Percentiles rank a stretch among this genome's conserved stretches.
phyloP scores from a whole-genome alignment of 2,113 vertebrate species.

The Cephalopterus ornatus region DNA sequence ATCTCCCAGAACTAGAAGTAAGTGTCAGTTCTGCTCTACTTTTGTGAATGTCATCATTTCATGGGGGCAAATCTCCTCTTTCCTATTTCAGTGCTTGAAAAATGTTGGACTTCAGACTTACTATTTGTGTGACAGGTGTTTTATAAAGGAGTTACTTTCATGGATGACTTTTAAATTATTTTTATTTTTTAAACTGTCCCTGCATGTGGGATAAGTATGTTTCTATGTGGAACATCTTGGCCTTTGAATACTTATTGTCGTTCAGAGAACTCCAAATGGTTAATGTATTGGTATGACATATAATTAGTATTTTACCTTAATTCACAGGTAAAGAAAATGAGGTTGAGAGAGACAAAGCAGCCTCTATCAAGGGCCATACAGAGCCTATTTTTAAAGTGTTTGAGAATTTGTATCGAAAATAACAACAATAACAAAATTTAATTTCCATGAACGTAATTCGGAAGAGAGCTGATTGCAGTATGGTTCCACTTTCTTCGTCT shows the following conservation, averaged over 20 bases:
- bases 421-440: not conserved
- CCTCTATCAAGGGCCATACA: not conserved
- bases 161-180: not conserved
- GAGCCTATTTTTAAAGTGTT: not conserved
- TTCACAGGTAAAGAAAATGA: not conserved
- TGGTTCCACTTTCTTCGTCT: not conserved
- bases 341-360: not conserved
- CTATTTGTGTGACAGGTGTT: not conserved
- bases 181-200: not conserved
- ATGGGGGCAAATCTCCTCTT: not conserved
- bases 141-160: not conserved
- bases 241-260: not conserved
- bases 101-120: not conserved
- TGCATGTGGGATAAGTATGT: not conserved
- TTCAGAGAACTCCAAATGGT: not conserved
- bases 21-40: conserved; percentile 49
- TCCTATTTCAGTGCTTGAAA: not conserved
- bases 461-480: not conserved
- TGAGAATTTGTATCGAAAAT: not conserved
- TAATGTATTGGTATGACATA: not conserved
- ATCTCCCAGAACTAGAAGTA: conserved; percentile 37
- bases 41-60: not conserved
- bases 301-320: not conserved
- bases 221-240: not conserved
- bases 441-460: not conserved